Evolutionary conservation across 2,888 invertebrate genomes (phyloP), one percentile per base, ranked within the genome.

Genomic region (Drosophila maculinotata): DNA sequence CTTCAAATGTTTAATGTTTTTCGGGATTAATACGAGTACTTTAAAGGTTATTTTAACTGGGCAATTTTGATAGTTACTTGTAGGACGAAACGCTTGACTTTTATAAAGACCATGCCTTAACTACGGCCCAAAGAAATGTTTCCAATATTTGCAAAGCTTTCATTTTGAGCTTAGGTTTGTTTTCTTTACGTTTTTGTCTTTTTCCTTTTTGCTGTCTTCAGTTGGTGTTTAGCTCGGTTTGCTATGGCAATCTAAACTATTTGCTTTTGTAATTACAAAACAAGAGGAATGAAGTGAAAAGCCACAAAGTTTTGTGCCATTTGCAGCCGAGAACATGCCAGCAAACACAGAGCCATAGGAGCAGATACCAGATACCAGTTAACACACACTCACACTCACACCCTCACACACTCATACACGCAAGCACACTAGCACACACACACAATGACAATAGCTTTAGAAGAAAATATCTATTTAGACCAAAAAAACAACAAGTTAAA

Each of bases 271-370:
- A 83, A 79, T 83, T 66, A 74, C 65, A 54, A 64, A 69, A 73
- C 79, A 73, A 56, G 65, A 62, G 83, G 71, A 83, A 79, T 79
- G 84, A 80, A 71, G 84, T 83, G 84, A 83, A 83, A 79, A 79
- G 80, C 80, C 74, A 79, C 86, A 82, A 74, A 74, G 70, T 79
- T 71, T 64, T 58, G 42, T 70, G 63, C 70, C 69, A 67, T 60
- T 72, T 69, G 65, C 69, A 72, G 76, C 41, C 59, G 56, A 63
- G 57, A 71, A 76, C 63, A 72, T 62, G 56, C 48, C 26, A 54
- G 54, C 41, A 56, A 65, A 44, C 41, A 45, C 51, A 63, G 52
- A 31, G 63, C 63, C 36, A 42, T 48, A 54, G 56, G 41, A 65
- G 33, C 60, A 54, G 62, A 56, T 69, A 57, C 54, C 60, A 54